Evolutionary conservation across 2,113 vertebrate species (phyloP).

Genomic region (Apodemus speciosus): DNA sequence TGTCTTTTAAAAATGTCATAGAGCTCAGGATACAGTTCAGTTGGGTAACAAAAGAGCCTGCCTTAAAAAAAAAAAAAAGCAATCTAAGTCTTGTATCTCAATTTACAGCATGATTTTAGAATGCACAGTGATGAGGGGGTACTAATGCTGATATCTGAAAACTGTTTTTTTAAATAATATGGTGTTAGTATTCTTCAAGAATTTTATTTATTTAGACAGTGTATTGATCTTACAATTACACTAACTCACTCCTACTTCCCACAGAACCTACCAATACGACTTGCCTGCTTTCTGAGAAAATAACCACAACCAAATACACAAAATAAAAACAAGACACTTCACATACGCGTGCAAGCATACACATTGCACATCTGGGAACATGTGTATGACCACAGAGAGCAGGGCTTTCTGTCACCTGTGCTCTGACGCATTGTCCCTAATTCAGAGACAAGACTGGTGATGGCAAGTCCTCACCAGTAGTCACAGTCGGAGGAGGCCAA

Average conservation of each 20-base stretch:
- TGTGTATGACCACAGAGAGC: too few species aligned
- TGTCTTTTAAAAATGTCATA: neutral
- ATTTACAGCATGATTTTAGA: neutral
- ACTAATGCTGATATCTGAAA: neutral
- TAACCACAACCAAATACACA: neutral
- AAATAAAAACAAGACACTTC: neutral
- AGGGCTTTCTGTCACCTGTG: neutral
- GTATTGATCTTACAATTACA: neutral
- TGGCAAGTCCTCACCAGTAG: neutral
- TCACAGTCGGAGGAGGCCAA: neutral
- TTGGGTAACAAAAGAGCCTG: neutral
- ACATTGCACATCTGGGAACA: too few species aligned
- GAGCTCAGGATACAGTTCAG: neutral
- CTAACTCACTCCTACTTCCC: neutral
- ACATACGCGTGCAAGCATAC: too few species aligned
- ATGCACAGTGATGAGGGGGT: neutral
- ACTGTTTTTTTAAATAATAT: neutral
- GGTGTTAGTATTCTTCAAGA: neutral
- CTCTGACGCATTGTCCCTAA: fast-evolving
- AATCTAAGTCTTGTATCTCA: neutral
- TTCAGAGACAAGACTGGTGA: neutral
- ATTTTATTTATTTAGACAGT: neutral
- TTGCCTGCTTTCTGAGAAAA: neutral
- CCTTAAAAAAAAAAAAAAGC: too few species aligned
- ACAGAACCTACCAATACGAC: neutral